A percentile compares a stretch with the other conserved stretches of the same genome.
Conservation (phyloP, 2,888 invertebrate species). For the Sesia bembeciformis region DNA sequence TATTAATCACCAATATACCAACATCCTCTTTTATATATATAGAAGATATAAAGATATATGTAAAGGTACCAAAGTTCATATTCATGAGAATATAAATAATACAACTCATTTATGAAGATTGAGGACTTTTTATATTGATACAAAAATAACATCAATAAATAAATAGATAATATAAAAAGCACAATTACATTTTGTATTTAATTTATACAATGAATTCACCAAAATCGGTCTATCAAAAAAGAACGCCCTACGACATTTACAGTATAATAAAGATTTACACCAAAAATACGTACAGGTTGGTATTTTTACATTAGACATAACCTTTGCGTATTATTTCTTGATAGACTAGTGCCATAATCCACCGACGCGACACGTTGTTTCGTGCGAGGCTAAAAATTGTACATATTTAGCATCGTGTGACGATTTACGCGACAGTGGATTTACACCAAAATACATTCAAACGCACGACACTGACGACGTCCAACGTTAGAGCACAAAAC, state of each 20-base stretch:
- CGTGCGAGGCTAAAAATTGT: not conserved
- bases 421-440: too few species aligned
- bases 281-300: not conserved
- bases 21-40: too few species aligned
- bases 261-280: not conserved
- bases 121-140: conserved; percentile 41
- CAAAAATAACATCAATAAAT: conserved; percentile 60
- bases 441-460: not conserved
- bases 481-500: not conserved
- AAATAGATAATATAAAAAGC: conserved; percentile 56
- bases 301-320: not conserved
- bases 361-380: not conserved
- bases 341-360: not conserved
- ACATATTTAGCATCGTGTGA: not conserved
- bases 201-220: conserved; percentile 17
- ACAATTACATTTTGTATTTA: conserved; percentile 30
- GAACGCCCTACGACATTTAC: conserved; percentile 2
- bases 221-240: conserved; percentile 15
- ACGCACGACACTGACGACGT: not conserved
- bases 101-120: conserved; percentile 16
- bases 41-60: too few species aligned
- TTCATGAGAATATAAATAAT: conserved; percentile 9
- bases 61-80: not conserved
- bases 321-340: not conserved
- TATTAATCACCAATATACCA: too few species aligned